Evolutionary conservation across 2,797 vertebrate genomes (phyloP).

Genomic region (Lacerta viridis): DNA sequence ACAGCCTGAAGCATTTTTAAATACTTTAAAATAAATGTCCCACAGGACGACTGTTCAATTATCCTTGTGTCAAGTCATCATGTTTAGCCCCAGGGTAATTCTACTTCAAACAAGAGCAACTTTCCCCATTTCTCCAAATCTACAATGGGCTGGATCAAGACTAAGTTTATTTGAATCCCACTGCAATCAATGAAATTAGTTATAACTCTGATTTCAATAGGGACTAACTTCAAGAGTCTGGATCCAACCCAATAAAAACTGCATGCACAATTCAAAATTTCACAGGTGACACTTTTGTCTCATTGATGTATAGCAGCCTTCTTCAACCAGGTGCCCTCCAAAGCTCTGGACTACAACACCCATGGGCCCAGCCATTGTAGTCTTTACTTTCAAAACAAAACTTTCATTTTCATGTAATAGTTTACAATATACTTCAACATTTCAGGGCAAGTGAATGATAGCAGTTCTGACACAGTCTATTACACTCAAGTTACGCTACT

Average conservation of each 20-base stretch:
- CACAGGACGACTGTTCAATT: conserved; percentile 8
- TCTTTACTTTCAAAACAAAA: background rate
- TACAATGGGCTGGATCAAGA: background rate
- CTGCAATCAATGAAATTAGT: background rate
- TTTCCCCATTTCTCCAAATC: too few species aligned
- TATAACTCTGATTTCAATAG: too few species aligned
- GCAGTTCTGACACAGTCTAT: background rate
- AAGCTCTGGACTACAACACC: too few species aligned
- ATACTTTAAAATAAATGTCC: background rate
- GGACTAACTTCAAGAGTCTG: background rate
- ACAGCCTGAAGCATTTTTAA: conserved; percentile 17
- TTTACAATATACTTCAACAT: background rate
- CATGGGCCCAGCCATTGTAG: too few species aligned
- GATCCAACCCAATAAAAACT: background rate
- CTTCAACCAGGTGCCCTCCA: too few species aligned
- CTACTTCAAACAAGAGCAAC: background rate
- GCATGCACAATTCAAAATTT: background rate
- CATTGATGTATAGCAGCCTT: background rate
- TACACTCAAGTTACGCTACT: background rate
- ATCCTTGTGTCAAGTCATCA: conserved; percentile 13
- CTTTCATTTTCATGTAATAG: background rate
- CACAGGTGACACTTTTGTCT: background rate
- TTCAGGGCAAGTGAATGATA: background rate
- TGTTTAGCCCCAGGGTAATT: background rate
- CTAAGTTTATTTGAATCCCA: background rate